A percentile compares a stretch with the other conserved stretches of the same genome.
phyloP scores from a whole-genome alignment of 2,113 vertebrate species.

The Pluvianellus socialis region DNA sequence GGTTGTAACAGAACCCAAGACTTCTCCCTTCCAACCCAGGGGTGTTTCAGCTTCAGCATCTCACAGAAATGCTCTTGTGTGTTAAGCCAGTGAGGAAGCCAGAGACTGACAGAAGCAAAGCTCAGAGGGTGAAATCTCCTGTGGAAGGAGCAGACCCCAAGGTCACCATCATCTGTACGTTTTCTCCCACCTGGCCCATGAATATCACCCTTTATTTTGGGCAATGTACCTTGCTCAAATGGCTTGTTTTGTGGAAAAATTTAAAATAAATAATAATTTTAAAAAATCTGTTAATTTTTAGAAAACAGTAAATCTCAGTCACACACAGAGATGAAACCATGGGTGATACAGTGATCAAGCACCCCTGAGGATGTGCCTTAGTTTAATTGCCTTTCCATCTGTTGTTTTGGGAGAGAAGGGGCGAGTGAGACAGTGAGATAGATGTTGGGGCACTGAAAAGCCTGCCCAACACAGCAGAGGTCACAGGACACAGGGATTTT shows the following conservation, averaged over 20 bases:
- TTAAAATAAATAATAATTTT: neutral
- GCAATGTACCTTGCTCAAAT: neutral
- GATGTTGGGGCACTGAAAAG: fast-evolving
- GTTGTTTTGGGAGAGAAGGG: neutral
- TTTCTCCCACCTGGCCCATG: neutral
- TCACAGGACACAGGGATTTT: neutral
- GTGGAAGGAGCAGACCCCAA: neutral
- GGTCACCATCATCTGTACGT: neutral
- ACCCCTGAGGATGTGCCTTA: neutral
- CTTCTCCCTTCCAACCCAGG: neutral
- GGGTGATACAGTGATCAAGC: too few species aligned
- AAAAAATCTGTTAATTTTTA: neutral
- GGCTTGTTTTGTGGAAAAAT: neutral
- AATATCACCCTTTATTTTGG: neutral
- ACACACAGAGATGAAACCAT: neutral
- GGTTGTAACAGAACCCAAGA: neutral
- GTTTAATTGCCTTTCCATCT: neutral
- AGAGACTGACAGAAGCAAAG: neutral
- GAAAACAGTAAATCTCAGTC: neutral
- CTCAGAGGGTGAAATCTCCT: neutral
- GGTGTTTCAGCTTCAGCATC: neutral
- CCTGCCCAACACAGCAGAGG: neutral
- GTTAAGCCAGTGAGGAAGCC: neutral
- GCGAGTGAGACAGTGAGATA: neutral
- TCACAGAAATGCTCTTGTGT: neutral